Percentiles rank a stretch among this genome's conserved stretches.
Evolutionary conservation across 2,113 vertebrate species (phyloP).

Genomic region (Rafetus swinhoei): DNA sequence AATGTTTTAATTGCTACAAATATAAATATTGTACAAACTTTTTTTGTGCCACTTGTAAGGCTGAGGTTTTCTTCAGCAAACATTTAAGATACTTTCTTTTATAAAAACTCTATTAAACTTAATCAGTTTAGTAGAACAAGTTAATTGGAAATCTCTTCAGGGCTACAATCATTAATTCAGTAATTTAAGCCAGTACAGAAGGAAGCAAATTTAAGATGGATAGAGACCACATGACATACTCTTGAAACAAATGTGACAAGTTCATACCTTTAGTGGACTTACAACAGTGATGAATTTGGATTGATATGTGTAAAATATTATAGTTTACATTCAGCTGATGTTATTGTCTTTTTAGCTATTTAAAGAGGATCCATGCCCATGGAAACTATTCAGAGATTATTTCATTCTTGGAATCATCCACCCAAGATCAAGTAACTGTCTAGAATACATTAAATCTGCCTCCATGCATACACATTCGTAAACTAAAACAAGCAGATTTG

Average conservation of each 20-base stretch:
- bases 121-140: not conserved
- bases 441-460: not conserved
- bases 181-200: not conserved
- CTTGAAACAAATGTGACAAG: not conserved
- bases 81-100: not conserved
- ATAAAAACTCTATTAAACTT: not conserved
- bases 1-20: not conserved
- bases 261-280: not conserved
- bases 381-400: not conserved
- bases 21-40: not conserved
- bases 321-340: not conserved
- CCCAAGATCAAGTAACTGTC: not conserved
- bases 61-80: not conserved
- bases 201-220: not conserved
- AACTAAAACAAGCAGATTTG: not conserved
- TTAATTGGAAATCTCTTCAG: too few species aligned
- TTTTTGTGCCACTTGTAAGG: not conserved
- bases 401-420: not conserved
- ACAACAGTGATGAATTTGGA: not conserved
- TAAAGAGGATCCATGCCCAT: not conserved
- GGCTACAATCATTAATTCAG: too few species aligned
- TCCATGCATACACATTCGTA: not conserved
- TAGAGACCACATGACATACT: not conserved
- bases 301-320: not conserved
- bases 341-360: not conserved